Evolutionary conservation across 2,113 vertebrate species (phyloP), one percentile per base, ranked within the genome.

Genomic region (Ophiodon elongatus): DNA sequence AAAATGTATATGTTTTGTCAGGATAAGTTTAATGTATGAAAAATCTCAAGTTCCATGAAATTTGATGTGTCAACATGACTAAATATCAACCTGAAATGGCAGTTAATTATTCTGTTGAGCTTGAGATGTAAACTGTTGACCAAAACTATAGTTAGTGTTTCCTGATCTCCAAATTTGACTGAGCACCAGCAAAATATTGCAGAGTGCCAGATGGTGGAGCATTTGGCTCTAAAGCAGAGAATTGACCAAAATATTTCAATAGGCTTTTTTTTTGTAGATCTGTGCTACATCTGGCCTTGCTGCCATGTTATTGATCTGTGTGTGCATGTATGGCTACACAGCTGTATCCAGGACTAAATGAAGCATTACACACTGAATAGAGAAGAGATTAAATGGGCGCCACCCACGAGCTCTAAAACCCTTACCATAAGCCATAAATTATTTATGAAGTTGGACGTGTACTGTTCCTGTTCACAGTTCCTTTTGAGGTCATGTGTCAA

Each of bases 281-380:
- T 15, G 2, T 73, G 43, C 35, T 56, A 72, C 31, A 17, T 76
- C 14, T 8, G 63, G 45, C 52, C 50, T 47, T 65, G 63, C 23
- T 87, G 45, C 52, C 52, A 57, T 71, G 64, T 27, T 87, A 86
- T 82, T 15, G 62, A 82, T 75, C 65, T 29, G 15, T 1, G 14
- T 54, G 43, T 29, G 27, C 37, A n/a, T 56, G 39, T 21, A 25
- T 56, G 25, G 65, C 29, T 64, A 50, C 19, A 57, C 56, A 80
- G 62, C 60, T 62, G 25, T 72, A 54, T 52, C 4, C 29, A 33
- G 47, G 11, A 60, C 56, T 50, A 50, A 59, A 65, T 66, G 3
- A 73, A 69, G 60, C 66, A 72, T 80, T 72, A 63, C 31, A 75
- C 33, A 35, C 23, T 64, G 3, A 52, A 45, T 23, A 17, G 29